Conservation (phyloP, 2,888 invertebrate species). For the Chrysolina oricalcia region DNA sequence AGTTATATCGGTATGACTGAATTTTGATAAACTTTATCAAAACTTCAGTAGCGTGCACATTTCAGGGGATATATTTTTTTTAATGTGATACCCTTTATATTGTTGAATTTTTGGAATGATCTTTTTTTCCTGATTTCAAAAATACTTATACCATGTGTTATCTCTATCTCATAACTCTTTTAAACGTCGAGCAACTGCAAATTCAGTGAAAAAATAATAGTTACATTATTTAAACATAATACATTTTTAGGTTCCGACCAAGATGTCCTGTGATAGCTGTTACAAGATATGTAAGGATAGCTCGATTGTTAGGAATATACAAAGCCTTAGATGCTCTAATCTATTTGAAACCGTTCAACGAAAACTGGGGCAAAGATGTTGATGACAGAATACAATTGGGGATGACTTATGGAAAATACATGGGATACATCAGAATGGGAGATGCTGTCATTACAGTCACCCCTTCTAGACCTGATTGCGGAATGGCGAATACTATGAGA, state of each 20-base stretch:
- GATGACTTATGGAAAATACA: conserved; percentile 76
- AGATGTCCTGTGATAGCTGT: conserved; percentile 85
- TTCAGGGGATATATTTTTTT: too few relatives aligned
- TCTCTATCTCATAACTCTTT: too few relatives aligned
- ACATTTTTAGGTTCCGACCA: conserved; percentile 71
- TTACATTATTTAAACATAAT: too few relatives aligned
- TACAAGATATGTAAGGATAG: conserved; percentile 79
- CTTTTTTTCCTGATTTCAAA: too few relatives aligned
- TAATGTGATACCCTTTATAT: too few relatives aligned
- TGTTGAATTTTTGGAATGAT: too few relatives aligned
- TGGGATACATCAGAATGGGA: conserved; percentile 79
- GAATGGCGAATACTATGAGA: conserved; percentile 81
- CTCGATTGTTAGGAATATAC: conserved; percentile 80
- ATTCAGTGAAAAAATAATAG: too few relatives aligned
- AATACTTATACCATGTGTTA: too few relatives aligned
- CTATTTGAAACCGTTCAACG: conserved; percentile 71
- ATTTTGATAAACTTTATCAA: too few relatives aligned
- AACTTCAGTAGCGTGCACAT: too few relatives aligned
- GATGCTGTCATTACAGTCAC: conserved; percentile 82
- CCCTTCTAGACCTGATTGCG: conserved; percentile 81
- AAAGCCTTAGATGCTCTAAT: conserved; percentile 74
- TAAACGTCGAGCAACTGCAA: too few relatives aligned
- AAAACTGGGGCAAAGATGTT: conserved; percentile 77
- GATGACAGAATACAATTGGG: conserved; percentile 77
- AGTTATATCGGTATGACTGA: too few relatives aligned